phyloP scores from a whole-genome alignment of 2,888 invertebrate genomes.

The Crossocerus cetratus region DNA sequence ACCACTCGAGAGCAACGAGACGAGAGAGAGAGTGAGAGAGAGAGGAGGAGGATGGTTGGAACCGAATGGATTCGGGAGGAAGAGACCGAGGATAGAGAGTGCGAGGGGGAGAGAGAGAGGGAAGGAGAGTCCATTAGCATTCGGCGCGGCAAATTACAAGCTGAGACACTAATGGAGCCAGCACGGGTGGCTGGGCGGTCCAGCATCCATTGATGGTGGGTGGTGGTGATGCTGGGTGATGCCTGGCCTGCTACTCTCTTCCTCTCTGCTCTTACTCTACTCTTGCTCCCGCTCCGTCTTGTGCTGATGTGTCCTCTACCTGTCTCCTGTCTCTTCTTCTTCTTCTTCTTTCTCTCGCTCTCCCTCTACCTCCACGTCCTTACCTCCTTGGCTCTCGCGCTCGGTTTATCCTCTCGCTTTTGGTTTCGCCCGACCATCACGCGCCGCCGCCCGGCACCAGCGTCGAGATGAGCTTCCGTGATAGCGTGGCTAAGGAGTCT shows the following conservation, averaged over 20 bases:
- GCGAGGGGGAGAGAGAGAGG: neutral
- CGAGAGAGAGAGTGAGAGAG: neutral
- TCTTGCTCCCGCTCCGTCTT: conserved; percentile 11
- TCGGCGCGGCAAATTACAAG: conserved; percentile 77
- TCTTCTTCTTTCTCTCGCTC: neutral
- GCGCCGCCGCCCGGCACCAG: conserved; percentile 21
- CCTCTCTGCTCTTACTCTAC: neutral
- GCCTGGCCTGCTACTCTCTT: neutral
- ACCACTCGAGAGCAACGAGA: neutral
- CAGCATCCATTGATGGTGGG: conserved; percentile 62
- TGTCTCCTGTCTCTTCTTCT: conserved; percentile 27
- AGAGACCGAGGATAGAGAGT: too few species aligned
- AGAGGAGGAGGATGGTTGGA: conserved; percentile 19
- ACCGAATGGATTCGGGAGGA: conserved; percentile 13
- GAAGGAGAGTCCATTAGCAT: conserved; percentile 73
- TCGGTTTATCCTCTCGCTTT: neutral
- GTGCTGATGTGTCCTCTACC: conserved; percentile 29
- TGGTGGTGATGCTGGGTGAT: conserved; percentile 52
- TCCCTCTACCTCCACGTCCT: neutral
- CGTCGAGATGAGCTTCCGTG: conserved; percentile 48
- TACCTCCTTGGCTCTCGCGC: neutral
- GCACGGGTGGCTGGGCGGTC: conserved; percentile 64
- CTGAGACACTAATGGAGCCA: conserved; percentile 73
- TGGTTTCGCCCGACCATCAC: neutral
- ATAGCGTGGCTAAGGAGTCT: conserved; percentile 26